phyloP scores from a whole-genome alignment of 2,888 invertebrate genomes.

The Brachypalpus laphriformis region DNA sequence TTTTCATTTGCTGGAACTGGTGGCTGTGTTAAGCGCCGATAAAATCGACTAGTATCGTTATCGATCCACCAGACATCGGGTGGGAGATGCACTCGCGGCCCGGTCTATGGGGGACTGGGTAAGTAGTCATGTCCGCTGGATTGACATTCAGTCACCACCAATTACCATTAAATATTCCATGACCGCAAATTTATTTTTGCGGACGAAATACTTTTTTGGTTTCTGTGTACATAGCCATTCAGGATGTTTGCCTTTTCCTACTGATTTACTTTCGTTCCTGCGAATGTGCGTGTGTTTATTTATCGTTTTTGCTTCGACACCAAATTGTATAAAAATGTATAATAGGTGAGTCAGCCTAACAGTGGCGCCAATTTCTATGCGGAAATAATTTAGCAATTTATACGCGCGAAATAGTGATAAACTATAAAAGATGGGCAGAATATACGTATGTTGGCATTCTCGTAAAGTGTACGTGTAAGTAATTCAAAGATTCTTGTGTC shows the following conservation, averaged over 20 bases:
- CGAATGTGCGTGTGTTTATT: background rate
- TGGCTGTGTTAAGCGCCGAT: slow-evolving; percentile 24
- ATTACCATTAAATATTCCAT: slow-evolving; percentile 61
- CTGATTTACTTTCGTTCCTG: slow-evolving; percentile 17
- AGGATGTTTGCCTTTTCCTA: slow-evolving; percentile 5
- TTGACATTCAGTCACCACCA: slow-evolving; percentile 47
- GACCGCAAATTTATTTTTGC: slow-evolving; percentile 64
- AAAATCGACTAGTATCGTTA: slow-evolving; percentile 51
- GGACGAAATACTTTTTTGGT: slow-evolving; percentile 30
- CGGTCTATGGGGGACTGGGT: background rate
- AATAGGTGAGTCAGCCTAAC: background rate
- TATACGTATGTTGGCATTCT: slow-evolving; percentile 7
- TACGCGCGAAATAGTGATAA: slow-evolving; percentile 11
- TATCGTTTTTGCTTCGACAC: slow-evolving; percentile 1
- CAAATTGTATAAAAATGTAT: background rate
- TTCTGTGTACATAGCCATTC: slow-evolving; percentile 2
- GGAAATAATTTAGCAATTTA: slow-evolving; percentile 21
- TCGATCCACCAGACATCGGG: slow-evolving; percentile 31
- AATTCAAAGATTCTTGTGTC: background rate
- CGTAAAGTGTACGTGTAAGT: no score
- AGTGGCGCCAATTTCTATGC: slow-evolving; percentile 35
- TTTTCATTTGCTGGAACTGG: slow-evolving; percentile 33
- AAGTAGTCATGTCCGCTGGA: background rate
- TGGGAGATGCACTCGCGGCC: background rate
- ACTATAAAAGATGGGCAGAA: slow-evolving; percentile 14